These are phyloP conservation scores for Cheilinus undulatus DNA, from an alignment of 2,113 vertebrate genomes.

Conservation along the genomic window DNA sequence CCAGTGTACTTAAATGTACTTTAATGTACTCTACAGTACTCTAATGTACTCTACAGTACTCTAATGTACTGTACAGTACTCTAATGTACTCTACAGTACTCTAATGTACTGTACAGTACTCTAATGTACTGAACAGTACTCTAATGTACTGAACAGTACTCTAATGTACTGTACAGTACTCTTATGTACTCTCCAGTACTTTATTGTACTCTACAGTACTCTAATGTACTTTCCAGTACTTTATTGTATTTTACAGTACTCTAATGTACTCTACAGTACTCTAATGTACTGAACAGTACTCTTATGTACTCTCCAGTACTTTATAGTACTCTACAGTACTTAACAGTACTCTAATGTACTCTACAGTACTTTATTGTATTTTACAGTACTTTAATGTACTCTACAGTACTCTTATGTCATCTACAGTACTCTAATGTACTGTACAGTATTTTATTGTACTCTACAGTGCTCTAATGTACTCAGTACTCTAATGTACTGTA, in stretches of 20 bases:
- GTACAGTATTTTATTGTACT: slow-evolving; percentile 15
- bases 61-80: too few species aligned
- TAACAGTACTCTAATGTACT: background rate
- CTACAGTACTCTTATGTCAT: background rate
- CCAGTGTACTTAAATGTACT: background rate
- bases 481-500: background rate
- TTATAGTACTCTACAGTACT: background rate
- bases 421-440: background rate
- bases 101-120: too few species aligned
- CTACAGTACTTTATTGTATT: background rate
- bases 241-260: background rate
- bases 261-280: background rate
- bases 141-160: background rate
- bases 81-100: too few species aligned
- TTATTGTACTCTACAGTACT: too few species aligned
- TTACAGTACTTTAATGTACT: slow-evolving; percentile 5
- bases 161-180: too few species aligned
- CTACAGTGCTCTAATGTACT: background rate
- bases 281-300: background rate
- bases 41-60: too few species aligned
- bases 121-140: background rate
- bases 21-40: background rate
- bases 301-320: background rate
- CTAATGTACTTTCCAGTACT: background rate
- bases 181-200: too few species aligned